Base-by-base conservation (phyloP, 2,113 vertebrate species). In the Diadophis punctatus region DNA sequence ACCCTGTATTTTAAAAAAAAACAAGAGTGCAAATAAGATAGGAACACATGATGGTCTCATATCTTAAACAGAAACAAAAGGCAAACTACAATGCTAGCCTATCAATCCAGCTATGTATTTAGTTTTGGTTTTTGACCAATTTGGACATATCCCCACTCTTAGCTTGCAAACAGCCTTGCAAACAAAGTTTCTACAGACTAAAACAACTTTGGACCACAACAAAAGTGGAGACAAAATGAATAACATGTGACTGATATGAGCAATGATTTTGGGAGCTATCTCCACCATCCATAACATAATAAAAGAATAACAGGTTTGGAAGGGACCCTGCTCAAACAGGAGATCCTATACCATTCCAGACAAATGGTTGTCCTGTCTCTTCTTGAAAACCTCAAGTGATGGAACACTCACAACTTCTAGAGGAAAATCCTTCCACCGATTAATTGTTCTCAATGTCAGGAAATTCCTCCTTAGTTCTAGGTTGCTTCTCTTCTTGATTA, bases 21-120 rank as follows among this genome's bases (percentile, higher is more conserved):
- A 92, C 93, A 94, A 95, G 94, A 95, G 95, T 95, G 95, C 94
- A 96, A 96, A 95, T 53, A 63, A 95, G 48, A 86, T 30, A 90
- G 91, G 55, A 92, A 89, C 25, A 48, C 93, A 91, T 34, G 91
- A 96, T 94, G 93, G 95, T 94, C 95, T 96, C 91, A 93, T 96
- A 96, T 95, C 94, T 95, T 96, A 95, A 94, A 94, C 96, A 93
- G 92, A 3, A 34, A 53, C n/a, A 80, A 39, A 74, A 80, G 16
- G 16, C n/a, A 39, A 18, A 74, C 16, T 18, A 74, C 16, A 8
- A 74, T 74, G n/a, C n/a, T 74, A 20, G 2, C 16, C 7, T 39
- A 39, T 8, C n/a, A 39, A 39, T 80, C 68, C 16, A 39, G 68
- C n/a, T 8, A 80, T 20, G 7, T 39, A 20, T 80, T 20, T 80